Percentiles rank a stretch among this genome's conserved stretches.
phyloP scores from a whole-genome alignment of 2,113 vertebrate species.

The Mesembrinibis cayennensis region DNA sequence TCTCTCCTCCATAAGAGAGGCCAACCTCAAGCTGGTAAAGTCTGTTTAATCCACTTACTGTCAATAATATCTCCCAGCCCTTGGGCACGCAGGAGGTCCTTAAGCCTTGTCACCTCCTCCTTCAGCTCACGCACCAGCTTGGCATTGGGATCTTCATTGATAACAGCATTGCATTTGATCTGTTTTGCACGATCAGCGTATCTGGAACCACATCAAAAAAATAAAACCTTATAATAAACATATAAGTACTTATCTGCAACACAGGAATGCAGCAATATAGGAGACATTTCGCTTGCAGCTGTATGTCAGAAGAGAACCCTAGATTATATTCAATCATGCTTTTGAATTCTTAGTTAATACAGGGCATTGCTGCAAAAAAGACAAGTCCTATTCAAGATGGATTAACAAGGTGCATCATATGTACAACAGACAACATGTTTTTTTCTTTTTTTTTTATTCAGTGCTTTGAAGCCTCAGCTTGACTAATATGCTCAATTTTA shows the following conservation, averaged over 20 bases:
- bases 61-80: slow-evolving; percentile 97
- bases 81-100: slow-evolving; percentile 94
- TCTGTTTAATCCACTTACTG: slow-evolving; percentile 83
- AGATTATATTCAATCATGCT: not conserved
- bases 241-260: fast-evolving
- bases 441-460: not conserved
- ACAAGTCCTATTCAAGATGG: not conserved
- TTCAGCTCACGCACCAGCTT: slow-evolving; percentile 96
- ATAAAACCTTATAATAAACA: not conserved
- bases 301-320: not conserved
- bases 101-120: slow-evolving; percentile 93
- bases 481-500: not conserved
- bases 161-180: slow-evolving; percentile 98
- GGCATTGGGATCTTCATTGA: slow-evolving; percentile 98
- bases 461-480: not conserved
- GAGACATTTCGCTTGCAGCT: not conserved
- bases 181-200: slow-evolving; percentile 98
- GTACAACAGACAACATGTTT: not conserved
- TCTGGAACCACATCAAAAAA: slow-evolving; percentile 64
- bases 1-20: not conserved
- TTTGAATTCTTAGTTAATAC: not conserved
- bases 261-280: not conserved
- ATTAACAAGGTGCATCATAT: not conserved
- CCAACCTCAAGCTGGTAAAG: not conserved
- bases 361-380: not conserved